Conservation (phyloP, 2,797 vertebrate species). For the Manis javanica region DNA sequence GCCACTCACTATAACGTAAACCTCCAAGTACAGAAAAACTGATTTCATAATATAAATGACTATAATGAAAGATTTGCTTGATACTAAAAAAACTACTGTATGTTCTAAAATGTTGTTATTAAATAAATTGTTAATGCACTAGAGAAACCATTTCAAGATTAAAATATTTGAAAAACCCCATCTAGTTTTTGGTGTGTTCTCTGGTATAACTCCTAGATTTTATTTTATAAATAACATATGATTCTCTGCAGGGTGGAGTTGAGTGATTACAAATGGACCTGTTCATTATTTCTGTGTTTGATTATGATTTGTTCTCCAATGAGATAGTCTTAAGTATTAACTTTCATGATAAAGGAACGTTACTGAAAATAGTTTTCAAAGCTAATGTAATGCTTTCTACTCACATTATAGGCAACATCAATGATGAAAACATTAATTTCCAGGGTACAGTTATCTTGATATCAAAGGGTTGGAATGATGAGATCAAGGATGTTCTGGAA, state of each 20-base stretch:
- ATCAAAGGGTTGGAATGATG: conserved; percentile 79
- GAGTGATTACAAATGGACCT: conserved; percentile 74
- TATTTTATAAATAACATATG: conserved; percentile 85
- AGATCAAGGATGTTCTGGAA: conserved; percentile 78
- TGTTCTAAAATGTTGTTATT: conserved; percentile 77
- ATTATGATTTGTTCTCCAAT: conserved; percentile 76
- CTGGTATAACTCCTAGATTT: conserved; percentile 86
- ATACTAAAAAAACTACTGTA: conserved; percentile 70
- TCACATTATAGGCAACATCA: conserved; percentile 69
- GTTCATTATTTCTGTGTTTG: conserved; percentile 81
- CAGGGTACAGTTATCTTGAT: conserved; percentile 66
- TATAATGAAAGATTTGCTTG: conserved; percentile 82
- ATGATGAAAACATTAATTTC: conserved; percentile 80
- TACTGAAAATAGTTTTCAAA: conserved; percentile 64
- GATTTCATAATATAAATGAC: conserved; percentile 75
- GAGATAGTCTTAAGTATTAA: conserved; percentile 70
- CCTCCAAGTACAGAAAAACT: conserved; percentile 45
- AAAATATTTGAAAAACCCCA: conserved; percentile 83
- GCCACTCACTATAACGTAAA: conserved; percentile 72
- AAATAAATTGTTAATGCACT: conserved; percentile 86
- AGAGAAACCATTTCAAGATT: conserved; percentile 82
- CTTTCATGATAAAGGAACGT: conserved; percentile 69
- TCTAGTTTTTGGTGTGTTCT: conserved; percentile 78
- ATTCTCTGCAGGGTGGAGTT: conserved; percentile 77
- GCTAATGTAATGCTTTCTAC: conserved; percentile 60